Evolutionary conservation across 1,140 invertebrate species (phyloP), one percentile per base, ranked within the genome.

Genomic region (Pseudoatta argentina): DNA sequence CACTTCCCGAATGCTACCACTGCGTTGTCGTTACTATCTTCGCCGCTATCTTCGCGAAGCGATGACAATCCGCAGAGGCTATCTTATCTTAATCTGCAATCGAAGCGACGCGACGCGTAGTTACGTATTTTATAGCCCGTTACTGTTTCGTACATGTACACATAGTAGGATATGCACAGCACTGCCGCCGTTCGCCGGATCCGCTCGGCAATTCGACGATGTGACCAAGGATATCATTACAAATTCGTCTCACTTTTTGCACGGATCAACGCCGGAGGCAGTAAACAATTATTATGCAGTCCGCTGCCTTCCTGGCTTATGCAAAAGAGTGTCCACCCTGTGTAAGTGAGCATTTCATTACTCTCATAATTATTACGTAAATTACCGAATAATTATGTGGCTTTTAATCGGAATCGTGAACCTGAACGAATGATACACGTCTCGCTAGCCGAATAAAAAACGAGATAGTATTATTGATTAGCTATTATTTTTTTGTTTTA

Each of bases 1-100:
- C 79, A 53, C 39, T 59, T 30, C 24, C 21, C 34, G 48, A 59
- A 5, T 39, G 16, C n/a, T 5, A 16, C 7, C n/a, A 14, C 44
- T 24, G 6, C 6, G 34, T 30, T 34, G n/a, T 67, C 48, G 48
- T 21, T 24, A n/a, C n/a, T 51, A 66, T 51, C 12, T n/a, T 39
- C 27, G 24, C 24, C 72, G 63, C 44, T 59, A 76, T 14, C 57
- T 44, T 57, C 66, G 87, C 61, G 57, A 75, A 59, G 73, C 78
- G 73, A 87, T 90, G 89, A 90, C 89, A 89, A 89, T 64, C 78
- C 27, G 39, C 53, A 59, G 12, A 51, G 57, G n/a, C 18, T 85
- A 90, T 90, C 85, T 90, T 87, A 90, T 90, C 89, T 48, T 34
- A 61, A 90, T 90, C 89, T 85, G 12, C 18, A 44, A 90, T 89